These are phyloP conservation scores for Rhinogobius similis DNA, from an alignment of 2,113 vertebrate genomes.

Conservation along the genomic window DNA sequence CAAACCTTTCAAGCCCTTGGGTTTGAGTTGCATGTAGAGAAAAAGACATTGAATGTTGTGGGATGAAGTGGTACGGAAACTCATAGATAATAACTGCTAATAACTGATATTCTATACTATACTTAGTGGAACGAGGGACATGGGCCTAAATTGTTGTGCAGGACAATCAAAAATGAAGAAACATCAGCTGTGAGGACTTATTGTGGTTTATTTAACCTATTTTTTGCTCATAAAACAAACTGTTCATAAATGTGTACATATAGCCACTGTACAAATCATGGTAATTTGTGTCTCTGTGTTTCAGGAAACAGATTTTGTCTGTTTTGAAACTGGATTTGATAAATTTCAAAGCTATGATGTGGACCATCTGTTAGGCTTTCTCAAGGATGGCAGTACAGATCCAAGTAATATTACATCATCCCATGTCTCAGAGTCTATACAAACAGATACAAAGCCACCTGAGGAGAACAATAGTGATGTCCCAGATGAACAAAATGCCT, in stretches of 20 bases:
- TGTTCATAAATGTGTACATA: neutral
- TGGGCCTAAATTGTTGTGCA: too few species aligned
- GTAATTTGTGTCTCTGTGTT: slow-evolving; percentile 37
- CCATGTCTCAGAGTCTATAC: slow-evolving; percentile 11
- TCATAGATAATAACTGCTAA: too few species aligned
- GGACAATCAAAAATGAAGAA: too few species aligned
- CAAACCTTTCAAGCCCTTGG: too few species aligned
- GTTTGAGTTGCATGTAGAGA: too few species aligned
- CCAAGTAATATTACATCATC: slow-evolving; percentile 28
- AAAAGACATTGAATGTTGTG: too few species aligned
- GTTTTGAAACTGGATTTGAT: slow-evolving; percentile 88
- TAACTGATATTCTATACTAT: too few species aligned
- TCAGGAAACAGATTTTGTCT: slow-evolving; percentile 97
- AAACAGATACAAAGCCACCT: slow-evolving; percentile 31
- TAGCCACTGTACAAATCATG: neutral
- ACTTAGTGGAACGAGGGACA: too few species aligned
- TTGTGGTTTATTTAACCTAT: neutral
- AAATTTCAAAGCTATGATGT: slow-evolving; percentile 88
- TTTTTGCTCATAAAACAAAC: neutral
- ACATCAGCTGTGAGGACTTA: neutral
- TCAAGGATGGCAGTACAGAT: slow-evolving; percentile 16
- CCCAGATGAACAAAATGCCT: slow-evolving; percentile 50
- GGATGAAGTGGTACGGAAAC: too few species aligned
- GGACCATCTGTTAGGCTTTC: slow-evolving; percentile 80
- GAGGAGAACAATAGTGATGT: slow-evolving; percentile 29